Conservation (phyloP, 2,797 vertebrate genomes). For the Sebastes oblongus region DNA sequence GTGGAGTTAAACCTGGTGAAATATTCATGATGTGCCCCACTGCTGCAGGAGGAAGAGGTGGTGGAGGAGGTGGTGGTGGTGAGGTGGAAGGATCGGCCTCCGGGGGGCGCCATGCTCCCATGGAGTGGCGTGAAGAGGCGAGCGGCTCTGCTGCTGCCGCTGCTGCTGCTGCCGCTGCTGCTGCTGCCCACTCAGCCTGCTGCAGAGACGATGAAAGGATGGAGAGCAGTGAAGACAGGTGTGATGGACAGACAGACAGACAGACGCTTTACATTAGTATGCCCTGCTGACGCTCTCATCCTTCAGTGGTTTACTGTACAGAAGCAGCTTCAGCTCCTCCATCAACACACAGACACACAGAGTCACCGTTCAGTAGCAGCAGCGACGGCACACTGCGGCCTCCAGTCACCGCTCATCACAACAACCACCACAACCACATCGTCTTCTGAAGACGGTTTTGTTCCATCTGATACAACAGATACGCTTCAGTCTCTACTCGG, state of each 20-base stretch:
- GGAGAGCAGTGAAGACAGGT: constrained; percentile 22
- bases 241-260: constrained; percentile 31
- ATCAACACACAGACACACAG: neutral
- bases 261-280: neutral
- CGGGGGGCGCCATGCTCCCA: constrained; percentile 70
- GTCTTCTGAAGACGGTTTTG: neutral
- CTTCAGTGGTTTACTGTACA: constrained; percentile 8
- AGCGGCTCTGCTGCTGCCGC: neutral
- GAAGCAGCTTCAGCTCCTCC: neutral
- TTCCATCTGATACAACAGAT: neutral
- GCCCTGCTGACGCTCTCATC: constrained; percentile 5
- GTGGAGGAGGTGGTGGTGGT: neutral
- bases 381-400: neutral
- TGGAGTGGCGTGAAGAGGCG: constrained; percentile 4
- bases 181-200: constrained; percentile 12
- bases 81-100: constrained; percentile 43
- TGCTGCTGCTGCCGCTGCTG: neutral
- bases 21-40: constrained; percentile 74
- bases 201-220: constrained; percentile 6
- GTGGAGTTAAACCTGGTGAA: constrained; percentile 77
- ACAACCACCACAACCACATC: neutral
- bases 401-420: neutral
- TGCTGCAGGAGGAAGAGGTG: constrained; percentile 28
- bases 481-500: neutral
- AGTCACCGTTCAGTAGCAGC: neutral